Conservation (phyloP, 2,113 vertebrate species). For the Tachysurus vachellii region DNA sequence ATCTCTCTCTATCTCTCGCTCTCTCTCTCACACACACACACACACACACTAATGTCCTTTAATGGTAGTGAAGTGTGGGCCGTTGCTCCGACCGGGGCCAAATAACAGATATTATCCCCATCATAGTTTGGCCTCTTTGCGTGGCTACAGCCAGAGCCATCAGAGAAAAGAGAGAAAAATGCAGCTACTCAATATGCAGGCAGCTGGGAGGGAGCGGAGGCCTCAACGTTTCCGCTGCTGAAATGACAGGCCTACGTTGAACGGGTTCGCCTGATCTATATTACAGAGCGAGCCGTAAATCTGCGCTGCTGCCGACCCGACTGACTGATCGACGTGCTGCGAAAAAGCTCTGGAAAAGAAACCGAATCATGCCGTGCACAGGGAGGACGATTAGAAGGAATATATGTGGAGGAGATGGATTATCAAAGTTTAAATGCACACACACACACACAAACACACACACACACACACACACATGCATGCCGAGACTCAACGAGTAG, state of each 20-base stretch:
- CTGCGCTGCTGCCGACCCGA: slow-evolving; percentile 28
- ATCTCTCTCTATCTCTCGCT: neutral
- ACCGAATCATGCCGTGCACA: neutral
- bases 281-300: slow-evolving; percentile 40
- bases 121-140: slow-evolving; percentile 55
- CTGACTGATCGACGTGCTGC: slow-evolving; percentile 25
- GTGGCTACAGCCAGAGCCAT: slow-evolving; percentile 42
- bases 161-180: slow-evolving; percentile 43
- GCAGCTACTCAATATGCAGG: slow-evolving; percentile 46
- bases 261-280: slow-evolving; percentile 46
- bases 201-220: slow-evolving; percentile 25
- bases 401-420: slow-evolving; percentile 24
- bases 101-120: slow-evolving; percentile 59
- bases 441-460: slow-evolving; percentile 12
- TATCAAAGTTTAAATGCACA: neutral
- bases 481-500: slow-evolving; percentile 30
- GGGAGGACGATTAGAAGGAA: neutral
- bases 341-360: slow-evolving; percentile 12
- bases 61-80: slow-evolving; percentile 51
- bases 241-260: slow-evolving; percentile 46
- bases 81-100: slow-evolving; percentile 43
- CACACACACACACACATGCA: slow-evolving; percentile 1
- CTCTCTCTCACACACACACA: slow-evolving; percentile 39
- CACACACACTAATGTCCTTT: slow-evolving; percentile 53
- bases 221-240: slow-evolving; percentile 38